Evolutionary conservation across 1,140 invertebrate species (phyloP).

Genomic region (Tribolium madens): DNA sequence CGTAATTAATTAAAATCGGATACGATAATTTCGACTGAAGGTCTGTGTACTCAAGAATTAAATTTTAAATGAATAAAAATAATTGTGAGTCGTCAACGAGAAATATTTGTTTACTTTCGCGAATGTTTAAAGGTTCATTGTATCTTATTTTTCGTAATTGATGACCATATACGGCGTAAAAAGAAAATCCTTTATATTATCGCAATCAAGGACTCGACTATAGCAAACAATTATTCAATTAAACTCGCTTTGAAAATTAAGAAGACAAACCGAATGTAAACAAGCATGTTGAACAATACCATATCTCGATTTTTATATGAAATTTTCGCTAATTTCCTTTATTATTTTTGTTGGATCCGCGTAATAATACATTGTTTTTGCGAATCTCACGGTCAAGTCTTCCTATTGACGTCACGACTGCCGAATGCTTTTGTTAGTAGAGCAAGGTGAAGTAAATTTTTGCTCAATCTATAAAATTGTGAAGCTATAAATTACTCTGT

Average conservation of each 20-base stretch:
- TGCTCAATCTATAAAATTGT: background rate
- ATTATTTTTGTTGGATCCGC: constrained; percentile 9
- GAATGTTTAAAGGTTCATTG: too few species aligned
- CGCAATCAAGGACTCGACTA: background rate
- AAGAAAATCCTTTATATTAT: background rate
- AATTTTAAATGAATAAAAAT: too few species aligned
- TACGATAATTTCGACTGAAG: too few species aligned
- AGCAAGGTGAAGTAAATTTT: constrained; percentile 3
- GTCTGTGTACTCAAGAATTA: too few species aligned
- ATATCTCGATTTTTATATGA: background rate
- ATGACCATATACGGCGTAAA: background rate
- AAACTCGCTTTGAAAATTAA: background rate
- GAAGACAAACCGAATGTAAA: background rate
- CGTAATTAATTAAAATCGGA: too few species aligned
- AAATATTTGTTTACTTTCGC: background rate
- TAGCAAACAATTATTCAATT: background rate
- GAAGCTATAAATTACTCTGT: background rate
- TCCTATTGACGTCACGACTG: constrained; percentile 10
- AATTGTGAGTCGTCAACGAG: too few species aligned
- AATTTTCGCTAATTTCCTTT: background rate
- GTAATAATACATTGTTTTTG: constrained; percentile 16
- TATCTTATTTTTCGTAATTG: too few species aligned
- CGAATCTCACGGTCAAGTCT: constrained; percentile 19
- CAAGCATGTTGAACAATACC: background rate
- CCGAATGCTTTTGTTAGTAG: background rate